Percentiles rank a stretch among this genome's conserved stretches.
phyloP scores from a whole-genome alignment of 2,888 invertebrate species.

The Drosophila parthenogenetica region DNA sequence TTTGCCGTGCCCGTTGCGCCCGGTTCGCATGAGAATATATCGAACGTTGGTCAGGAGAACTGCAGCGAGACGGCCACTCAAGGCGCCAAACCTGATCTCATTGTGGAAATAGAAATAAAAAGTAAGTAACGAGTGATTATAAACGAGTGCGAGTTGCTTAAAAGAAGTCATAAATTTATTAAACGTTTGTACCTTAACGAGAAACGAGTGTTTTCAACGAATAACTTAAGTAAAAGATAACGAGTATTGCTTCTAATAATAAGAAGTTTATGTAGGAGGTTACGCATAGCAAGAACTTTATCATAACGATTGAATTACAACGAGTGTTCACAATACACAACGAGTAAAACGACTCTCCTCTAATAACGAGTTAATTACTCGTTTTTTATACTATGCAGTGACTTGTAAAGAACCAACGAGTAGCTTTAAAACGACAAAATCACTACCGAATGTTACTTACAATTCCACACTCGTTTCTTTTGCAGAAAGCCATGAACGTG shows the following conservation, averaged over 20 bases:
- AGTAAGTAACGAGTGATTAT: constrained; percentile 83
- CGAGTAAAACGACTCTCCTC: neutral
- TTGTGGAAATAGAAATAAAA: constrained; percentile 86
- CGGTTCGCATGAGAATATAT: constrained; percentile 84
- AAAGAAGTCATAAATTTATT: neutral
- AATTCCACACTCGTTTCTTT: neutral
- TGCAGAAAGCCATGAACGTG: constrained; percentile 58
- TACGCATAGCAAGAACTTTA: no score
- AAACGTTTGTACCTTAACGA: no score
- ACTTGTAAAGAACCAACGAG: neutral
- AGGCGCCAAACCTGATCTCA: constrained; percentile 80
- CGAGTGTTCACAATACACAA: neutral
- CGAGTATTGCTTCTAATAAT: no score
- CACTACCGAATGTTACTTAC: neutral
- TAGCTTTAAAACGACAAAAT: neutral
- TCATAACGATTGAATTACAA: neutral
- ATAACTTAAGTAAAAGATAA: no score
- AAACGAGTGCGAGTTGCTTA: neutral
- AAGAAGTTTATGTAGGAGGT: no score
- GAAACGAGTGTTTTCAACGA: no score
- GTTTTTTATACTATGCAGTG: no score
- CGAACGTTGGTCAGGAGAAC: constrained; percentile 63
- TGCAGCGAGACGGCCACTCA: constrained; percentile 39
- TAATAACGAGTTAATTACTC: neutral
- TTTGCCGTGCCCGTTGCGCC: constrained; percentile 92